Evolutionary conservation across 2,113 vertebrate species (phyloP), one percentile per base, ranked within the genome.

Genomic region (Colistium nudipinnis): DNA sequence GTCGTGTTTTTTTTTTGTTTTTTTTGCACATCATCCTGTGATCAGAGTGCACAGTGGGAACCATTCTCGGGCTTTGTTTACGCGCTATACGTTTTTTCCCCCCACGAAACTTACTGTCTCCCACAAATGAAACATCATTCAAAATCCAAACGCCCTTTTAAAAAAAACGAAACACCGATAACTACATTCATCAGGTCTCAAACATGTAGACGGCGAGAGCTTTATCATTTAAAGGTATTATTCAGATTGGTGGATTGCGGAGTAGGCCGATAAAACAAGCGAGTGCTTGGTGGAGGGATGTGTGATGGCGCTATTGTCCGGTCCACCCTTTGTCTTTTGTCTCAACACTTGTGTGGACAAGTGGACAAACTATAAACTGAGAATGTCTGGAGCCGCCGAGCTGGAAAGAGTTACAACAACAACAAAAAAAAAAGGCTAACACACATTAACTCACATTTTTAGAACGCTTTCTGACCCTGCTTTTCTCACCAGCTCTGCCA

Each of bases 21-120:
- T 83, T 82, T 59, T 16, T 59, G 61, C 72, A 43, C 22, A 19
- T 44, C 69, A 8, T 74, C 67, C 69, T 63, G 61, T 41, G 52
- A 76, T 54, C 4, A 43, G 17, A 35, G 60, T 78, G n/a, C n/a
- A n/a, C n/a, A n/a, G 56, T 28, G 51, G 41, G 53, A 61, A 43
- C 4, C 39, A n/a, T 7, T 2, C 4, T 7, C 39, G 1, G 12
- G 5, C 36, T 39, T 14, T 7, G 11, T 39, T 14, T 16, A 6
- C 2, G 38, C 38, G 7, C 13, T 3, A 16, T 39, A 39, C 14
- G 14, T 39, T 39, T 39, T 3, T 16, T 11, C 35, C 35, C 35
- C 35, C 35, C 35, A 6, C 3, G 9, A 10, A 7, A n/a, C n/a
- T n/a, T n/a, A n/a, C n/a, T 36, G 5, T n/a, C 68, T 22, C 6